phyloP scores from a whole-genome alignment of 2,797 vertebrate species.

The Amblyopsis hoosieri region DNA sequence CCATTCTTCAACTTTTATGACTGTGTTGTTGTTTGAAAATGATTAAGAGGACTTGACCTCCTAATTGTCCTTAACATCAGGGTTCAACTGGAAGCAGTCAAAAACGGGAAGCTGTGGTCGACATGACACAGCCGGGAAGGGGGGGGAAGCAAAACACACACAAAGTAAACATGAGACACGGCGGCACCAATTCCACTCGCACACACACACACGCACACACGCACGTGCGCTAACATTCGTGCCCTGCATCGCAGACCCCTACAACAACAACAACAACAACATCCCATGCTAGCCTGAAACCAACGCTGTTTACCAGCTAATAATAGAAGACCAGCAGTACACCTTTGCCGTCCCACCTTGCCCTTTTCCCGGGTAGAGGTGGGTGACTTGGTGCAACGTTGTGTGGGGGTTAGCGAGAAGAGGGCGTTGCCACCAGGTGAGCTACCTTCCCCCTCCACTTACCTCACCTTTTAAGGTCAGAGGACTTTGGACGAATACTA shows the following conservation, averaged over 20 bases:
- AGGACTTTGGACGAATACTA: constrained; percentile 53
- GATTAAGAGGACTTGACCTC: background rate
- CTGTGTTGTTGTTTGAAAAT: too few species aligned
- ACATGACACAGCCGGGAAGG: constrained; percentile 4
- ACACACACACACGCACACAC: background rate
- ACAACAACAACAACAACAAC: constrained; percentile 36
- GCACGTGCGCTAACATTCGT: background rate
- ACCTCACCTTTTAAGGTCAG: background rate
- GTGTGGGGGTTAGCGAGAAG: background rate
- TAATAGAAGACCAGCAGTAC: constrained; percentile 58
- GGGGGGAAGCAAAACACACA: constrained; percentile 19
- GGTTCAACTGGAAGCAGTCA: background rate
- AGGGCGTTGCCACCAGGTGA: constrained; percentile 52
- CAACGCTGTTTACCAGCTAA: constrained; percentile 71
- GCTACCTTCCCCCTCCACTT: constrained; percentile 6
- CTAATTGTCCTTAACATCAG: background rate
- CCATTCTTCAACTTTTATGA: too few species aligned
- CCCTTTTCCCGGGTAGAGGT: constrained; percentile 1
- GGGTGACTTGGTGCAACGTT: background rate
- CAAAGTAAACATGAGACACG: constrained; percentile 55
- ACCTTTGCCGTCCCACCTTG: constrained; percentile 24
- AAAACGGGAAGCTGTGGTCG: constrained; percentile 45
- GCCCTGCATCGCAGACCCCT: constrained; percentile 1
- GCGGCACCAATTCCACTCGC: constrained; percentile 34
- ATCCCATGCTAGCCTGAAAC: constrained; percentile 31